Conservation (phyloP, 2,888 invertebrate species). For the Smittia sp. region DNA sequence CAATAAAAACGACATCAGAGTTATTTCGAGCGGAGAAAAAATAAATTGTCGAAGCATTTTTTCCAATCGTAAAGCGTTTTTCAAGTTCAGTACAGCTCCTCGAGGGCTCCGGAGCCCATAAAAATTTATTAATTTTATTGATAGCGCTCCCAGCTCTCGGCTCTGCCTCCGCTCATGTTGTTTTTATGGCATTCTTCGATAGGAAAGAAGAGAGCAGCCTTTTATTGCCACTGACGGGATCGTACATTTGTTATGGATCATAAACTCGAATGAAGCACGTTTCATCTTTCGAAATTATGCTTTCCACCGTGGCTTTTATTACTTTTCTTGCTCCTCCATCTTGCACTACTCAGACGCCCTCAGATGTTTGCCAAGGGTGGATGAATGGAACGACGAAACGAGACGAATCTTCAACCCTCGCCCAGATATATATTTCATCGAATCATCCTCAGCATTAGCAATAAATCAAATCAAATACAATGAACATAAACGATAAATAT, state of each 20-base stretch:
- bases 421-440: slow-evolving; percentile 13
- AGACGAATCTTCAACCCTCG: background rate
- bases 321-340: background rate
- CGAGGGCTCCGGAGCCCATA: slow-evolving; percentile 9
- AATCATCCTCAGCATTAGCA: background rate
- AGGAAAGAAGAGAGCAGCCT: background rate
- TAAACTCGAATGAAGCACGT: slow-evolving; percentile 37
- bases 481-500: slow-evolving; percentile 17
- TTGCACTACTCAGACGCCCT: background rate
- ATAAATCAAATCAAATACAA: slow-evolving; percentile 16
- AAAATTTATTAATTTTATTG: slow-evolving; percentile 40
- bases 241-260: slow-evolving; percentile 35
- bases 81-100: slow-evolving; percentile 32
- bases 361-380: background rate
- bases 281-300: slow-evolving; percentile 22
- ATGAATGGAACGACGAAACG: background rate
- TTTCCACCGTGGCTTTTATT: slow-evolving; percentile 15
- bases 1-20: background rate
- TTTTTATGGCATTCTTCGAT: slow-evolving; percentile 3
- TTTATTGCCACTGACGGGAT: slow-evolving; percentile 34
- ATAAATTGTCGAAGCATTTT: slow-evolving; percentile 27
- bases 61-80: slow-evolving; percentile 13
- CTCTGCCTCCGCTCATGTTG: background rate
- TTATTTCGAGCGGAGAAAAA: background rate
- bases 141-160: background rate